Percentiles rank a stretch among this genome's conserved stretches.
These are phyloP conservation scores for Drosophila kambysellisi DNA, from an alignment of 2,888 invertebrate genomes.

Conservation along the genomic window DNA sequence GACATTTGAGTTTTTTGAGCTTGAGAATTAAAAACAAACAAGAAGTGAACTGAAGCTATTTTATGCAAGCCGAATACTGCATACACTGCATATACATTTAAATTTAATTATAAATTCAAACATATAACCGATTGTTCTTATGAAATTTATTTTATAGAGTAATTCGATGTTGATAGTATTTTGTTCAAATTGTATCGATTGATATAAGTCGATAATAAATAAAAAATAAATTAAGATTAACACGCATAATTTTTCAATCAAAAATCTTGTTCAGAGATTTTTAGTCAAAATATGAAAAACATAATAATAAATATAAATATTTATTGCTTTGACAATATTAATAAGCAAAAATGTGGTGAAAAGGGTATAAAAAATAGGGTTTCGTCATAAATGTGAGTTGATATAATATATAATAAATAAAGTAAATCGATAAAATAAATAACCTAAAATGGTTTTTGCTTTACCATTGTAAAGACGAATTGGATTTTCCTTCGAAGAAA, in stretches of 20 bases:
- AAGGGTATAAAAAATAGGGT: neutral
- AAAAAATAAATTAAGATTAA: neutral
- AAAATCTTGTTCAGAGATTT: neutral
- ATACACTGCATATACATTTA: neutral
- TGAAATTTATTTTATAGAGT: neutral
- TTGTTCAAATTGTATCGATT: neutral
- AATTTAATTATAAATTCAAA: too few species aligned
- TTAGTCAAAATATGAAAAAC: neutral
- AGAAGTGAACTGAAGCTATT: neutral
- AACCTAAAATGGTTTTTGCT: neutral
- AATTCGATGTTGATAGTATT: neutral
- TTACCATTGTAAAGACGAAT: conserved; percentile 2
- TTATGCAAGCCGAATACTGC: neutral
- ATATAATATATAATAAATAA: neutral
- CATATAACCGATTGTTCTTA: too few species aligned
- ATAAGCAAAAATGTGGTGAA: neutral
- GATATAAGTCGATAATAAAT: neutral
- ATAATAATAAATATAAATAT: neutral
- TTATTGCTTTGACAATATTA: neutral
- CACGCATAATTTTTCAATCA: neutral
- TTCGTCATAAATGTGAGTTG: neutral
- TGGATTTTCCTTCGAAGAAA: conserved; percentile 38
- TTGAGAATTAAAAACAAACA: neutral
- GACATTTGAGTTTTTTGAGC: conserved; percentile 56
- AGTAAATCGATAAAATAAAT: neutral